phyloP scores from a whole-genome alignment of 2,113 vertebrate genomes.

The Gavia stellata region DNA sequence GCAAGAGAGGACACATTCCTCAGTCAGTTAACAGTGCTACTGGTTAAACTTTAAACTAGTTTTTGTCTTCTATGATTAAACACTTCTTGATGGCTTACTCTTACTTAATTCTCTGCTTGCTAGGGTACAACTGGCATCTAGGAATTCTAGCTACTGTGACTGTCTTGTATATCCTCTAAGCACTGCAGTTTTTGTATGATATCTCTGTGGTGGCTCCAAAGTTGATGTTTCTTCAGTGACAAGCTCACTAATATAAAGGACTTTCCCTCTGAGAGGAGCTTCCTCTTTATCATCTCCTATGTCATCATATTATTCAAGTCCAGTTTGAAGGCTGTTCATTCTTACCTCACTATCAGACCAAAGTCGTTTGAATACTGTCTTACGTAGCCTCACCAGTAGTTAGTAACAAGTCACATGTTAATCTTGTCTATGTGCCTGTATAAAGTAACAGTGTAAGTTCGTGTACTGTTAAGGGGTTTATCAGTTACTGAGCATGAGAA shows the following conservation, averaged over 20 bases:
- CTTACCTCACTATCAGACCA: background rate
- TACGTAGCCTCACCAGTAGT: background rate
- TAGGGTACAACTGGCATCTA: background rate
- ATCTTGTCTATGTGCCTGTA: background rate
- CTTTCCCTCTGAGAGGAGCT: background rate
- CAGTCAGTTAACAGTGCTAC: background rate
- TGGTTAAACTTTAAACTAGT: background rate
- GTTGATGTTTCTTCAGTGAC: background rate
- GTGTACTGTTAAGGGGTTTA: background rate
- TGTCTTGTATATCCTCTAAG: background rate
- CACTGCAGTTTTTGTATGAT: background rate
- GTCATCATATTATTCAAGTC: background rate
- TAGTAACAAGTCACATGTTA: fast-evolving
- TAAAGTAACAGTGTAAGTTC: background rate
- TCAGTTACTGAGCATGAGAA: background rate
- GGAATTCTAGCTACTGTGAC: background rate
- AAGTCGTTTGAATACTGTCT: background rate
- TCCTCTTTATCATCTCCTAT: background rate
- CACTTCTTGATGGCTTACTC: background rate
- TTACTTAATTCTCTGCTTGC: background rate
- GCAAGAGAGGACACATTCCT: background rate
- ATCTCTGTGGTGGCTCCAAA: background rate
- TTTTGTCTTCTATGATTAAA: background rate
- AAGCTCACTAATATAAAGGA: background rate
- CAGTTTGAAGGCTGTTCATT: background rate